These are phyloP conservation scores for Megalops atlanticus DNA, from an alignment of 2,113 vertebrate genomes.

Conservation along the genomic window DNA sequence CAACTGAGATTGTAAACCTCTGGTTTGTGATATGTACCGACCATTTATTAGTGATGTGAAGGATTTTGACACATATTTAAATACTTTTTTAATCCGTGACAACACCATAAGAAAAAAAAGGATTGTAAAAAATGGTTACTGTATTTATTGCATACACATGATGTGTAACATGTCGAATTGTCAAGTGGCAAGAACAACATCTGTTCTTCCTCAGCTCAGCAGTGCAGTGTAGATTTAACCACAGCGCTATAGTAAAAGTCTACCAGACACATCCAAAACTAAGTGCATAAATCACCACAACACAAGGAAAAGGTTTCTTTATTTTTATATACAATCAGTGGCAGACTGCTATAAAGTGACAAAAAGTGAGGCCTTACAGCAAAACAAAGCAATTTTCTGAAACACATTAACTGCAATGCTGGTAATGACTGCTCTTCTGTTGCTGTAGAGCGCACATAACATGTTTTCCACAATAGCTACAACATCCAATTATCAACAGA, in stretches of 20 bases:
- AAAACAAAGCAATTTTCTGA: neutral
- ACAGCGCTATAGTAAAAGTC: neutral
- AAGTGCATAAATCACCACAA: neutral
- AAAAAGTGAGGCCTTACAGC: neutral
- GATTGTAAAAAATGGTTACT: no score
- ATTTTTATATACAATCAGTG: neutral
- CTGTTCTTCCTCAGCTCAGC: no score
- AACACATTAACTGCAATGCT: neutral
- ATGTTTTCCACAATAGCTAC: neutral
- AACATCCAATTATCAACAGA: conserved; percentile 6
- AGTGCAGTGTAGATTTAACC: neutral
- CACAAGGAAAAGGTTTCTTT: neutral
- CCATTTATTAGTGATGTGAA: no score
- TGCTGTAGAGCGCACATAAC: neutral
- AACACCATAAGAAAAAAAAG: no score
- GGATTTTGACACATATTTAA: no score
- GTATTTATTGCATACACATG: no score
- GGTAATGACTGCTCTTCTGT: neutral
- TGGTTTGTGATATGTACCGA: no score
- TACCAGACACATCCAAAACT: neutral
- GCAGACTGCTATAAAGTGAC: neutral
- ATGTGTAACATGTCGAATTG: no score
- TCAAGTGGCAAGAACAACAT: no score
- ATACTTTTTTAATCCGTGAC: no score
- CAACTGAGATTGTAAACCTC: no score